Percentiles rank a stretch among this genome's conserved stretches.
Evolutionary conservation across 2,888 invertebrate species (phyloP).

Genomic region (Plusia festucae): DNA sequence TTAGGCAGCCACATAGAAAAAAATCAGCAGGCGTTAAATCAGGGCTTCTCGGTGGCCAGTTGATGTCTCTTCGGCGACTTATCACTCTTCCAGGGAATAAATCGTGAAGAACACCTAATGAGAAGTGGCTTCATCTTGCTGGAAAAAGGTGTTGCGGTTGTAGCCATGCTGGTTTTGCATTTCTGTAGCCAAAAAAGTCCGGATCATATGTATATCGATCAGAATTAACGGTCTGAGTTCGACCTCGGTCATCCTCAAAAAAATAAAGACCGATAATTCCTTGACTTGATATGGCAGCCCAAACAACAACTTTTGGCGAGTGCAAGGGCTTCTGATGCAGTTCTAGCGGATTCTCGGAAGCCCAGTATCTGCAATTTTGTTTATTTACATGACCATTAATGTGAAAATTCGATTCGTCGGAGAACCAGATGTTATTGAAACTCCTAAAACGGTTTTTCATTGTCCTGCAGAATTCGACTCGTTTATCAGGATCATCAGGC

Average conservation of each 20-base stretch:
- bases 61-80: constrained; percentile 50
- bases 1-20: neutral
- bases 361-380: constrained; percentile 40
- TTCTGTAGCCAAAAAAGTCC: constrained; percentile 51
- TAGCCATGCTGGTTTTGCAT: constrained; percentile 54
- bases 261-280: constrained; percentile 51
- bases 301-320: constrained; percentile 19
- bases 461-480: constrained; percentile 54
- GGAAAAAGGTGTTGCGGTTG: constrained; percentile 53
- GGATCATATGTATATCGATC: constrained; percentile 25
- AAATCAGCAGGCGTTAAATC: constrained; percentile 8
- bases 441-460: constrained; percentile 30
- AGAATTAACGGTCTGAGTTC: constrained; percentile 42
- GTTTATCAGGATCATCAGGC: constrained; percentile 54
- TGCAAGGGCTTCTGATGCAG: constrained; percentile 48
- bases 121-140: constrained; percentile 57
- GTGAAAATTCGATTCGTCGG: constrained; percentile 50
- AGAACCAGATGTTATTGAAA: constrained; percentile 45
- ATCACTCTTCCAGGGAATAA: constrained; percentile 49
- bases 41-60: constrained; percentile 45
- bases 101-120: constrained; percentile 44
- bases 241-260: constrained; percentile 29
- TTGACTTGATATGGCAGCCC: constrained; percentile 17
- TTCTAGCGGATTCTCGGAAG: constrained; percentile 44
- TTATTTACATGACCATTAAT: constrained; percentile 35